A percentile compares a stretch with the other conserved stretches of the same genome.
These are phyloP conservation scores for Numenius arquata DNA, from an alignment of 2,113 vertebrate genomes.

Conservation along the genomic window DNA sequence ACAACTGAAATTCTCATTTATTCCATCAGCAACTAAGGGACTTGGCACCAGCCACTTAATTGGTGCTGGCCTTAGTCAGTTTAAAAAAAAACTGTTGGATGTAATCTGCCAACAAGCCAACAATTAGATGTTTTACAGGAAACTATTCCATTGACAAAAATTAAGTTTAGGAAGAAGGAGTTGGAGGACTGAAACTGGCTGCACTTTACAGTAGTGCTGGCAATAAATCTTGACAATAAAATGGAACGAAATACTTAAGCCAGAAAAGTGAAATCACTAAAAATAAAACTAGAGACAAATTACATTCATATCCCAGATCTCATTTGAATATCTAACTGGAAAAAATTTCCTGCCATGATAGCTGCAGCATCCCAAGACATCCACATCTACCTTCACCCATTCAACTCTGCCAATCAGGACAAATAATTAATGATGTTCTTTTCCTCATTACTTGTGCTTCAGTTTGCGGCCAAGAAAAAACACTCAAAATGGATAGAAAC, in stretches of 20 bases:
- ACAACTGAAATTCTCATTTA: constrained; percentile 32
- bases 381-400: background rate
- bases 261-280: constrained; percentile 60
- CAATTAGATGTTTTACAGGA: constrained; percentile 36
- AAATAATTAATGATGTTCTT: background rate
- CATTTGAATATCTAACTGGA: background rate
- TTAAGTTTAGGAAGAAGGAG: constrained; percentile 42
- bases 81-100: background rate
- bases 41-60: constrained; percentile 1
- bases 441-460: background rate
- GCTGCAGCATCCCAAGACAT: background rate
- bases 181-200: constrained; percentile 16
- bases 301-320: background rate
- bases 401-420: background rate
- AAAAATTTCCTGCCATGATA: background rate
- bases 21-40: constrained; percentile 7
- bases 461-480: background rate
- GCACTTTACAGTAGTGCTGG: background rate
- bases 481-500: background rate
- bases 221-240: constrained; percentile 58
- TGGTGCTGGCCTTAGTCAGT: background rate
- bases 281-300: constrained; percentile 53
- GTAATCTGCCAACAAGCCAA: constrained; percentile 12
- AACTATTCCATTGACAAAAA: constrained; percentile 59
- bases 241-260: constrained; percentile 20